These are phyloP conservation scores for Oncopeltus fasciatus DNA, from an alignment of 1,140 invertebrate genomes.

Conservation along the genomic window DNA sequence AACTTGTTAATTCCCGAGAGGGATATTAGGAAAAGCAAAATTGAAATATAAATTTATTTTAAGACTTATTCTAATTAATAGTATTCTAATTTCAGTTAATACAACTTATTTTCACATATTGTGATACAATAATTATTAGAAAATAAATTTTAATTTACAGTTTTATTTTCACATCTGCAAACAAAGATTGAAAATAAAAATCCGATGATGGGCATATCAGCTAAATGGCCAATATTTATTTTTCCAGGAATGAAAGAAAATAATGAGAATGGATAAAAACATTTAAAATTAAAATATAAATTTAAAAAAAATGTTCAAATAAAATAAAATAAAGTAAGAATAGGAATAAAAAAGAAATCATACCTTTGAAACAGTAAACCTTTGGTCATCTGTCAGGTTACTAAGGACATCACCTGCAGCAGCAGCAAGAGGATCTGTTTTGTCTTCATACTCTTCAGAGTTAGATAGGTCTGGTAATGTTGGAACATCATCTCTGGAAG, in stretches of 20 bases:
- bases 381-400: conserved; percentile 10
- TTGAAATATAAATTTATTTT: no score
- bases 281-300: not conserved
- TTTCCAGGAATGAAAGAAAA: not conserved
- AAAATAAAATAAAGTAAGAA: not conserved
- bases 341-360: not conserved
- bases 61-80: no score
- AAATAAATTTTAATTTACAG: no score
- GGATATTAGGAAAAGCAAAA: no score
- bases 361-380: conserved; percentile 21
- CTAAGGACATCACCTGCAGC: conserved; percentile 16
- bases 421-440: conserved; percentile 4
- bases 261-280: not conserved
- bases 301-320: not conserved
- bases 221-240: not conserved
- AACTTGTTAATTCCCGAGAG: no score
- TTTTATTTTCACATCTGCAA: no score
- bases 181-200: no score
- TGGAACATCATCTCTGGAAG: conserved; percentile 11
- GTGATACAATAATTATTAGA: no score
- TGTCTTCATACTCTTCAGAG: conserved; percentile 16
- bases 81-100: no score
- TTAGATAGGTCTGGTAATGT: conserved; percentile 11
- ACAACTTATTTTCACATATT: no score
- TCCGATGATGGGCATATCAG: not conserved